A percentile compares a stretch with the other conserved stretches of the same genome.
Conservation (phyloP, 2,888 invertebrate genomes). For the Agonopterix alstromeriana region DNA sequence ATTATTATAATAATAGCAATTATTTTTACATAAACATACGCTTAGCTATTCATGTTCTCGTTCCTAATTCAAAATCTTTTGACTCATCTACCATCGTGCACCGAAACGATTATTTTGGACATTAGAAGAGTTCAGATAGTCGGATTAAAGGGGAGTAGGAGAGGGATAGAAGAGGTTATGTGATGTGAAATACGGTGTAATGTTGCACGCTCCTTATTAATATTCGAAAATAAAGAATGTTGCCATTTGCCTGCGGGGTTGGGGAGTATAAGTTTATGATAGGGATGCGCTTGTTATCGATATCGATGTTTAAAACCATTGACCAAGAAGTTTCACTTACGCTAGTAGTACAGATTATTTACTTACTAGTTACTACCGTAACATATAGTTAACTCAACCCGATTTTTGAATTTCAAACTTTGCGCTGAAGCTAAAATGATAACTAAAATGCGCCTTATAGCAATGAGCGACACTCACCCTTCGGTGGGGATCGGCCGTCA, state of each 20-base stretch:
- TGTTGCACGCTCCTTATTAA: slow-evolving; percentile 70
- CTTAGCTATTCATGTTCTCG: slow-evolving; percentile 3
- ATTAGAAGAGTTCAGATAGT: slow-evolving; percentile 34
- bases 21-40: background rate
- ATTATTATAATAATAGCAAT: slow-evolving; percentile 5
- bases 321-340: too few species aligned
- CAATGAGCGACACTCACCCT: too few species aligned
- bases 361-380: too few species aligned
- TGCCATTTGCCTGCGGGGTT: slow-evolving; percentile 58
- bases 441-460: too few species aligned
- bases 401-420: too few species aligned
- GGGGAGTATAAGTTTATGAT: slow-evolving; percentile 52
- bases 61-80: slow-evolving; percentile 3
- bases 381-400: too few species aligned
- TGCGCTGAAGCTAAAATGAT: too few species aligned
- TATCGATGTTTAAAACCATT: background rate
- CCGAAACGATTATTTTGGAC: slow-evolving; percentile 27
- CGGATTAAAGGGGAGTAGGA: slow-evolving; percentile 20
- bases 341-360: too few species aligned
- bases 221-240: slow-evolving; percentile 73
- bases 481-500: too few species aligned
- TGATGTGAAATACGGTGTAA: slow-evolving; percentile 71
- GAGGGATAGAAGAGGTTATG: slow-evolving; percentile 36
- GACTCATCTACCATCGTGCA: slow-evolving; percentile 9
- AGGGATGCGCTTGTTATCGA: slow-evolving; percentile 33